Evolutionary conservation across 2,797 vertebrate genomes (phyloP), one percentile per base, ranked within the genome.

Genomic region (Myotis daubentonii): DNA sequence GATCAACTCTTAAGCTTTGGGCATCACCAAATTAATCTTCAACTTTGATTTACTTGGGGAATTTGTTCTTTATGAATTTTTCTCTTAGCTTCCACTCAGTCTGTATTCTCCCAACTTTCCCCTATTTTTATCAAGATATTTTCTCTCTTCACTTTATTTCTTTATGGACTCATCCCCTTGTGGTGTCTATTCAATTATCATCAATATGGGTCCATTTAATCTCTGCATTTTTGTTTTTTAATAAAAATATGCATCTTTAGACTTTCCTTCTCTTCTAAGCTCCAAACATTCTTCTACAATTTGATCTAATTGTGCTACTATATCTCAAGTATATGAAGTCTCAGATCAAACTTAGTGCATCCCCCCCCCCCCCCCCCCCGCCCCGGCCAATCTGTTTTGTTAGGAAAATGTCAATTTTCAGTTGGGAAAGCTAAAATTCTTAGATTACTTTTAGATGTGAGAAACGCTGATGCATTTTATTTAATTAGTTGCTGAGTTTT

Each of bases 291-390:
- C 53, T 62, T 60, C 17, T 44, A 30, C 10, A 30, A 30, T 55
- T 81, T 30, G 55, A 44, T 41, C 38, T 28, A 30, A 8, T 81
- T 62, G 25, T n/a, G 25, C 38, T 30, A 19, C 78, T 62, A 44
- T 57, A 81, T 81, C 38, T 44, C 38, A 81, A 81, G 55, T 81
- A 41, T 30, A 62, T 44, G 36, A 62, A 62, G 38, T 44, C 38
- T 20, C 25, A 44, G 30, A 12, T 62, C 55, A 62, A 44, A 62
- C 16, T 80, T 17, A 30, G 16, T 11, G 16, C 38, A 60, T 30
- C 3, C n/a, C 13, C 38, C 36, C 11, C 2, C 25, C 25, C 25
- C 2, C 1, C 19, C 16, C 9, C 38, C 36, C 11, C 2, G 16
- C 25, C 25, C 2, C 1, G 12, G 9, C 9, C 41, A 44, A 81